Evolutionary conservation across 1,140 invertebrate genomes (phyloP).

Genomic region (Ctenoplectra terminalis): DNA sequence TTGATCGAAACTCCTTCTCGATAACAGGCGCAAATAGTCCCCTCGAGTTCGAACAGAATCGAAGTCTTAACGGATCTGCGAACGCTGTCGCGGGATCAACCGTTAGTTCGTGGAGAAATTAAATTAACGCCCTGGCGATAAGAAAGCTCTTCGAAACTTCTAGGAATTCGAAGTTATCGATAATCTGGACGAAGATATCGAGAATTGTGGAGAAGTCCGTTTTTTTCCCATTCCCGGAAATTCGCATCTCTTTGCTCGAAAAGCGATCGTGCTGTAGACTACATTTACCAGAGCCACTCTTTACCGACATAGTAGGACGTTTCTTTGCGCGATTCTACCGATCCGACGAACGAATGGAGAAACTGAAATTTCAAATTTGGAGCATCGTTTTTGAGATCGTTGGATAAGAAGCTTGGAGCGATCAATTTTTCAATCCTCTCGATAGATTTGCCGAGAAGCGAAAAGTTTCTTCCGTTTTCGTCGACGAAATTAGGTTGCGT

Average conservation of each 20-base stretch:
- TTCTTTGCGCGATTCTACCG: neutral
- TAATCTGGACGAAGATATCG: neutral
- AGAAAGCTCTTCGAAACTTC: neutral
- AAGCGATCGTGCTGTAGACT: neutral
- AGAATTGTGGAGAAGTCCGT: neutral
- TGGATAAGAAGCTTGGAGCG: too few relatives aligned
- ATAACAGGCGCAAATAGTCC: neutral
- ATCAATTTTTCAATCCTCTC: too few relatives aligned
- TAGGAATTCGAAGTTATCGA: neutral
- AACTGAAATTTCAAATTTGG: too few relatives aligned
- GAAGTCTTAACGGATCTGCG: too few relatives aligned
- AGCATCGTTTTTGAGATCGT: too few relatives aligned
- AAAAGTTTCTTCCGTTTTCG: too few relatives aligned
- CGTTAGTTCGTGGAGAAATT: too few relatives aligned
- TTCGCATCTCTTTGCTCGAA: constrained; percentile 15
- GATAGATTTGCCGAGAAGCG: too few relatives aligned
- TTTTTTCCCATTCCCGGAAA: neutral
- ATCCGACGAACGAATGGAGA: neutral
- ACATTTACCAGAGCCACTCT: neutral
- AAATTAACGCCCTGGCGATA: too few relatives aligned
- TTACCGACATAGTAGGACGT: neutral
- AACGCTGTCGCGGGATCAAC: neutral
- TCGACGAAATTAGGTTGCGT: too few relatives aligned
- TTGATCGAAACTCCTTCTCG: neutral
- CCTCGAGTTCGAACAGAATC: neutral